phyloP scores from a whole-genome alignment of 2,888 invertebrate species.

The Gryllus longicercus region DNA sequence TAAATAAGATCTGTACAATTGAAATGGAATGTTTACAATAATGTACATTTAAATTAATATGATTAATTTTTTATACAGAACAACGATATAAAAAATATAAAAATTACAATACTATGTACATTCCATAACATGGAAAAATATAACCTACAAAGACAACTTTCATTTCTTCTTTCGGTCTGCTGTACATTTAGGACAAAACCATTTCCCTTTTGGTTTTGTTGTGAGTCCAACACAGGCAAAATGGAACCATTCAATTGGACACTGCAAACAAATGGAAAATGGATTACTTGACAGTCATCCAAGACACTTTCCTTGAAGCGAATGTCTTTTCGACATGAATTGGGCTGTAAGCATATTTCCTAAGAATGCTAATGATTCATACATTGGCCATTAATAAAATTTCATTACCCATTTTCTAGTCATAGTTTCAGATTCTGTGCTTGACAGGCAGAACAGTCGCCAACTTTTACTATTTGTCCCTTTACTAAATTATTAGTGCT shows the following conservation, averaged over 20 bases:
- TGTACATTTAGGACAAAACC: constrained; percentile 92
- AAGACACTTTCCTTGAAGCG: too few species aligned
- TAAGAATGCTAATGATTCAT: too few species aligned
- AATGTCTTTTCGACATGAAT: too few species aligned
- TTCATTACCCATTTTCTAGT: too few species aligned
- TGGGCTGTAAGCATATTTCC: too few species aligned
- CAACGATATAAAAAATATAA: neutral
- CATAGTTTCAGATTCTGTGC: too few species aligned
- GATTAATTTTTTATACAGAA: neutral
- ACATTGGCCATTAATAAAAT: too few species aligned
- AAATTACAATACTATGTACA: neutral
- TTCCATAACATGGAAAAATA: neutral
- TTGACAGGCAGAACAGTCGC: too few species aligned
- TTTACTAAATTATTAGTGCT: too few species aligned
- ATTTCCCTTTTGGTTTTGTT: constrained; percentile 90
- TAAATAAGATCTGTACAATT: neutral
- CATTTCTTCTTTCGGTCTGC: constrained; percentile 78
- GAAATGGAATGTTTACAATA: constrained; percentile 17
- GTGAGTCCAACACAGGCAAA: constrained; percentile 89
- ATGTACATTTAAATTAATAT: neutral
- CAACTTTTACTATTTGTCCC: too few species aligned
- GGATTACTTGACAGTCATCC: too few species aligned
- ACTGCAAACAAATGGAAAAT: constrained; percentile 38
- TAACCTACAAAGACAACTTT: constrained; percentile 38
- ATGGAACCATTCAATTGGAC: constrained; percentile 92